Percentiles rank a stretch among this genome's conserved stretches.
Evolutionary conservation across 1,140 invertebrate genomes (phyloP).

Genomic region (Microvelia longipes): DNA sequence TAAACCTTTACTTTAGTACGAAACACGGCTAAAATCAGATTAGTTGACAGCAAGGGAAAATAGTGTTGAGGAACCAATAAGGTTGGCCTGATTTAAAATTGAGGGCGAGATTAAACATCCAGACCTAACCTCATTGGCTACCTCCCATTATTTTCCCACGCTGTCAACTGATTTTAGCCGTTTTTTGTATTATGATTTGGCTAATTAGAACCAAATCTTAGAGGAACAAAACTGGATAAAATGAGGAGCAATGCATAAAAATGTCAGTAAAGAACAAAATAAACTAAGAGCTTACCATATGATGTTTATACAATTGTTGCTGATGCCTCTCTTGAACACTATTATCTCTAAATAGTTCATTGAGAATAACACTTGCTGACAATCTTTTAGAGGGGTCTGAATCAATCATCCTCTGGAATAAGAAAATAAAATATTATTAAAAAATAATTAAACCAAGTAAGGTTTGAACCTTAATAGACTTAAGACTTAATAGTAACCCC

Average conservation of each 20-base stretch:
- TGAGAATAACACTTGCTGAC: slow-evolving; percentile 6
- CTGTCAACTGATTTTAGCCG: no score
- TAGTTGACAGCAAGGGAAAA: no score
- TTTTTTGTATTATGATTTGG: background rate
- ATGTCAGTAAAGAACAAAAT: no score
- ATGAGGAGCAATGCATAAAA: no score
- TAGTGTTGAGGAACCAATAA: no score
- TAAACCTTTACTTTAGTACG: no score
- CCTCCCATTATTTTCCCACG: no score
- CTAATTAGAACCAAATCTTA: background rate
- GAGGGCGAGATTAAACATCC: no score
- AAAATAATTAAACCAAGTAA: background rate
- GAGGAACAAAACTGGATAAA: background rate
- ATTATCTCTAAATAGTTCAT: background rate
- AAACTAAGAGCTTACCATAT: background rate
- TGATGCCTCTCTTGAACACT: background rate
- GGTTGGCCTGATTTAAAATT: no score
- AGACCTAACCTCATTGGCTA: no score
- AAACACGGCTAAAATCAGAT: no score
- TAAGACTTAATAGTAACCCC: background rate
- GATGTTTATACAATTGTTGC: background rate
- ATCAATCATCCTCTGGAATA: slow-evolving; percentile 14
- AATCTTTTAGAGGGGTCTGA: slow-evolving; percentile 8
- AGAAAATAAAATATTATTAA: slow-evolving; percentile 1
- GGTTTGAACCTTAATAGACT: background rate